A percentile compares a stretch with the other conserved stretches of the same genome.
Evolutionary conservation across 2,888 invertebrate species (phyloP).

Genomic region (Macrosiphum euphorbiae): DNA sequence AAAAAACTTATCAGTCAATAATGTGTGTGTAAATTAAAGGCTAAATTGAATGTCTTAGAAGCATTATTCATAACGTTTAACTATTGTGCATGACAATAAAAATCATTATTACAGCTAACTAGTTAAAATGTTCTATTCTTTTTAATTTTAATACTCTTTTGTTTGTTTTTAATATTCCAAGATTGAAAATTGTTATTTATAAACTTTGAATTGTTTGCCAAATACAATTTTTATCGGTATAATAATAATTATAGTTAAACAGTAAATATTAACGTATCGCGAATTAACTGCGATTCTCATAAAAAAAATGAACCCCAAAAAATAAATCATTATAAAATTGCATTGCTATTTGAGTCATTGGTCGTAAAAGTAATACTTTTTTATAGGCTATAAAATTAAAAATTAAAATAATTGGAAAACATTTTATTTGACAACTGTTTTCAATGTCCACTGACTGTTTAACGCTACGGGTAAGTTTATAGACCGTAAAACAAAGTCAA

Average conservation of each 20-base stretch:
- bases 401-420: conserved; percentile 26
- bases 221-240: not conserved
- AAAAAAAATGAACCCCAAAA: not conserved
- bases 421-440: conserved; percentile 1
- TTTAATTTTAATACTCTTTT: not conserved
- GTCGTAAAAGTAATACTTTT: not conserved
- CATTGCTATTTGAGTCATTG: not conserved
- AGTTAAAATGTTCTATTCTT: not conserved
- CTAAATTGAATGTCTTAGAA: not conserved
- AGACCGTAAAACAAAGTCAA: not conserved
- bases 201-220: not conserved
- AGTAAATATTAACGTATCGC: not conserved
- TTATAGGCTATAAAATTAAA: conserved; percentile 10
- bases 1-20: not conserved
- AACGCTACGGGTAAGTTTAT: not conserved
- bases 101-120: not conserved
- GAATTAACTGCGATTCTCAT: not conserved
- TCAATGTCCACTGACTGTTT: conserved; percentile 1
- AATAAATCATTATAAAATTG: not conserved
- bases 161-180: not conserved
- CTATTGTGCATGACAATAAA: not conserved
- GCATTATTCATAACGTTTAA: not conserved
- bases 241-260: not conserved
- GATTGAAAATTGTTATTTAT: not conserved
- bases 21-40: not conserved